phyloP scores from a whole-genome alignment of 1,140 invertebrate genomes.

The Euwallacea fornicatus region DNA sequence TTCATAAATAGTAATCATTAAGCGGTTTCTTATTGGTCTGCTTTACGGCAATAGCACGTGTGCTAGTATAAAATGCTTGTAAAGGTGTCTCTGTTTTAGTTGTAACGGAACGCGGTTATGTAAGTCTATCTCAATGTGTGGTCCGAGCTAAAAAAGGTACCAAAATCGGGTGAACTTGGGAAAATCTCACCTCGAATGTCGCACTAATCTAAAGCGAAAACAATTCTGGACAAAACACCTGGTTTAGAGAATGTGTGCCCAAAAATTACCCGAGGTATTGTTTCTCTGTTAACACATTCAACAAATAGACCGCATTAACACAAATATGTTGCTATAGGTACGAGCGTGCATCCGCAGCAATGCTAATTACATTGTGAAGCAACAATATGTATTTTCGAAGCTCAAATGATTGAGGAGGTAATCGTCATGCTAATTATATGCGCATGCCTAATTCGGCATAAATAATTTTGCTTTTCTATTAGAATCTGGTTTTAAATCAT shows the following conservation, averaged over 20 bases:
- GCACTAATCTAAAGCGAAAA: slow-evolving; percentile 22
- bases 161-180: no score
- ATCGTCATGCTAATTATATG: slow-evolving; percentile 27
- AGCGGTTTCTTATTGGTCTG: slow-evolving; percentile 22
- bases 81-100: no score
- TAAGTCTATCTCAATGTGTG: no score
- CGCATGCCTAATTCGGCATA: slow-evolving; percentile 26
- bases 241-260: slow-evolving; percentile 12
- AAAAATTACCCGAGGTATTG: slow-evolving; percentile 25
- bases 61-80: background rate
- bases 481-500: slow-evolving; percentile 25
- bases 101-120: no score
- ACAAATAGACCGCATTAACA: slow-evolving; percentile 19
- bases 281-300: slow-evolving; percentile 24
- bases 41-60: slow-evolving; percentile 18
- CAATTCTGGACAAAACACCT: slow-evolving; percentile 13
- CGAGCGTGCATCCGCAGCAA: slow-evolving; percentile 8
- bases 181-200: background rate
- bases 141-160: no score
- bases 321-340: background rate
- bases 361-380: slow-evolving; percentile 26
- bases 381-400: slow-evolving; percentile 14
- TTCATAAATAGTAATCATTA: slow-evolving; percentile 27
- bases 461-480: slow-evolving; percentile 19
- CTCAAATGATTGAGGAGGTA: slow-evolving; percentile 24